Percentiles rank a stretch among this genome's conserved stretches.
These are phyloP conservation scores for Buathra laborator DNA, from an alignment of 2,888 invertebrate species.

Conservation along the genomic window DNA sequence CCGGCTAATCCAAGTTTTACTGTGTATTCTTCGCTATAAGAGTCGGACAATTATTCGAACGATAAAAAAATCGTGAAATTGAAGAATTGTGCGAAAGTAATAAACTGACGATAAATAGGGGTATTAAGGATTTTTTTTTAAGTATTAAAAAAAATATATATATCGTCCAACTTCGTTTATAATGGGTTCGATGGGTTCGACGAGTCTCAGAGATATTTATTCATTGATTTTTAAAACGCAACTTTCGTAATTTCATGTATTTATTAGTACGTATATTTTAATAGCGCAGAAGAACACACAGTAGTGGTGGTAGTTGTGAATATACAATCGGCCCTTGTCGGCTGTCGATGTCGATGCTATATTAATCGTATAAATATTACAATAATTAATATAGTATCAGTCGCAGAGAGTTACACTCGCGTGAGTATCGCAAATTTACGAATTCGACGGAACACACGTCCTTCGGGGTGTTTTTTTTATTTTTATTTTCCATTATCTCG, in stretches of 20 bases:
- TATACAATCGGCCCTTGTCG: conserved; percentile 37
- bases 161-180: not conserved
- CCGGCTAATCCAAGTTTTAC: not conserved
- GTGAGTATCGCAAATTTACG: conserved; percentile 2
- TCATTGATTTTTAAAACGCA: conserved; percentile 38
- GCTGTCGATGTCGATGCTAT: conserved; percentile 52
- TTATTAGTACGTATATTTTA: conserved; percentile 68
- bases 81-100: not conserved
- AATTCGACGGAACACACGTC: conserved; percentile 46
- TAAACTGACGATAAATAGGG: not conserved
- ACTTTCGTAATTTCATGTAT: conserved; percentile 24
- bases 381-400: conserved; percentile 61
- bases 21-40: not conserved
- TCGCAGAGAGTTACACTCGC: conserved; percentile 46
- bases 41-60: not conserved
- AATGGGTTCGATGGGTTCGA: conserved; percentile 53
- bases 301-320: conserved; percentile 53
- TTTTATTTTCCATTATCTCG: conserved; percentile 16
- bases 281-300: conserved; percentile 63
- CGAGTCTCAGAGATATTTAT: conserved; percentile 56
- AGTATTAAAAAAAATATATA: not conserved
- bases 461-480: conserved; percentile 32
- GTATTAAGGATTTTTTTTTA: not conserved
- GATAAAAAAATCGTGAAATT: not conserved
- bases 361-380: conserved; percentile 61